Evolutionary conservation across 2,113 vertebrate species (phyloP).

Genomic region (Manacus vitellinus): DNA sequence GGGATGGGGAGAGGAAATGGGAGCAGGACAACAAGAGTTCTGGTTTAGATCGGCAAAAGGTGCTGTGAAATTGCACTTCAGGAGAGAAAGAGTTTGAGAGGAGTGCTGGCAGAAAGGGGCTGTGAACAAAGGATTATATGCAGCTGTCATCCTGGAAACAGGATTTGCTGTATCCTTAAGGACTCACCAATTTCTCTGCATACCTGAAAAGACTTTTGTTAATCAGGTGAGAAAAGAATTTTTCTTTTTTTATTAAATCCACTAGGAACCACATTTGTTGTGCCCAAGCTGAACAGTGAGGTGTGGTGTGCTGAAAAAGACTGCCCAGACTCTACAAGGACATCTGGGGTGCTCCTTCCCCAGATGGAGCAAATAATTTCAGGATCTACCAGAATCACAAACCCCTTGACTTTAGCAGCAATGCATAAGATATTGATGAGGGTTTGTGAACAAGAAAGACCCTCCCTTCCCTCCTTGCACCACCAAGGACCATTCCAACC

Average conservation of each 20-base stretch:
- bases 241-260: not conserved
- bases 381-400: not conserved
- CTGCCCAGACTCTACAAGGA: not conserved
- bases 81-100: not conserved
- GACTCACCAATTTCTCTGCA: not conserved
- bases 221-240: not conserved
- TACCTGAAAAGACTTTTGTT: not conserved
- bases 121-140: not conserved
- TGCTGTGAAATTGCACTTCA: not conserved
- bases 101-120: not conserved
- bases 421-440: not conserved
- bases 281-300: not conserved
- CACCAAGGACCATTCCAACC: not conserved
- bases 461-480: not conserved
- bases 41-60: not conserved
- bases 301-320: not conserved
- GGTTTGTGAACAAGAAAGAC: not conserved
- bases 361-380: not conserved
- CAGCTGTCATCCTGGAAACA: conserved; percentile 23
- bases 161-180: not conserved
- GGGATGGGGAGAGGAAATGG: not conserved
- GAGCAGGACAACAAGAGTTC: not conserved
- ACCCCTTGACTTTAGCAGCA: not conserved
- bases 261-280: not conserved
- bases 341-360: not conserved